Evolutionary conservation across 2,797 vertebrate genomes (phyloP).

Genomic region (Chromobotia macracanthus): DNA sequence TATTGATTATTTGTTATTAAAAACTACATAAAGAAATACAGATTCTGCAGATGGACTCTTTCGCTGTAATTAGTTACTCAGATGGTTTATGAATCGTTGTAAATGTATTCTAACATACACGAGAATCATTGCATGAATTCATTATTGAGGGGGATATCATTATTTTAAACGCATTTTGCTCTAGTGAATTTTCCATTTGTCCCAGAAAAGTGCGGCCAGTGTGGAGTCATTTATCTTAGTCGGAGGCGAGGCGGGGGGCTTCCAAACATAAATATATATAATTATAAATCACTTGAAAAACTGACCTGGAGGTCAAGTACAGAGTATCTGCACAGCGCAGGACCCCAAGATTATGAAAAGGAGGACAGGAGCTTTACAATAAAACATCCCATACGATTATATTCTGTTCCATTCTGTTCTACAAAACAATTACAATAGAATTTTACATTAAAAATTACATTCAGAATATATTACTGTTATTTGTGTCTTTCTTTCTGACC

Average conservation of each 20-base stretch:
- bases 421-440: not conserved
- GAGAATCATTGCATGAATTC: conserved; percentile 71
- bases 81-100: conserved; percentile 53
- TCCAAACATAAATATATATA: conserved; percentile 38
- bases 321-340: conserved; percentile 36
- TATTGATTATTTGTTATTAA: not conserved
- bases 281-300: conserved; percentile 22
- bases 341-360: conserved; percentile 5
- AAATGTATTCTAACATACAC: conserved; percentile 59
- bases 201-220: conserved; percentile 73
- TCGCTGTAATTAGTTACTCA: conserved; percentile 8
- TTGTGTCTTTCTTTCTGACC: not conserved
- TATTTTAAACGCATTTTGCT: conserved; percentile 74
- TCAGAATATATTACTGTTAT: not conserved
- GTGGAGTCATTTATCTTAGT: conserved; percentile 78
- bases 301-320: conserved; percentile 24
- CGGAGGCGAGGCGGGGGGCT: conserved; percentile 55
- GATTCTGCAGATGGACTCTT: not conserved
- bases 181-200: conserved; percentile 76
- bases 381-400: not conserved
- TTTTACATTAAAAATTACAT: not conserved
- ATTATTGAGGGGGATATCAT: conserved; percentile 73
- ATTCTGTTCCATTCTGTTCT: not conserved
- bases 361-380: not conserved
- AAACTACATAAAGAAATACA: not conserved